phyloP scores from a whole-genome alignment of 2,888 invertebrate species.

The Tenodera sinensis region DNA sequence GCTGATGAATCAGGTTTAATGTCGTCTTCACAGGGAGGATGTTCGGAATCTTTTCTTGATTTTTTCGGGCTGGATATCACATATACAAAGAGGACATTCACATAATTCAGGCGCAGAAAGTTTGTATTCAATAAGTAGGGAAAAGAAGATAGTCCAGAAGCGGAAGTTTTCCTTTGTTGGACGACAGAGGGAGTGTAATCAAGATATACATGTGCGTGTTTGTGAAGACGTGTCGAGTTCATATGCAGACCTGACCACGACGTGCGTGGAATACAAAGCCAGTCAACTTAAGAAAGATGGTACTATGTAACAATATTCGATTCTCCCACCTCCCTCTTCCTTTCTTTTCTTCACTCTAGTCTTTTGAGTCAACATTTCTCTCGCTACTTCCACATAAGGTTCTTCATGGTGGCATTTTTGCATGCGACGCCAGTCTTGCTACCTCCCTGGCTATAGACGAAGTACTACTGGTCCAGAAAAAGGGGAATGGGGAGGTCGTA shows the following conservation, averaged over 20 bases:
- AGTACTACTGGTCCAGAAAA: background rate
- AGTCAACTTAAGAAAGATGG: background rate
- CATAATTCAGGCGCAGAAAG: background rate
- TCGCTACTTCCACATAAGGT: background rate
- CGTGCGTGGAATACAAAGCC: background rate
- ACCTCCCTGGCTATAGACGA: background rate
- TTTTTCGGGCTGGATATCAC: background rate
- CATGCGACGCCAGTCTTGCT: slow-evolving; percentile 1
- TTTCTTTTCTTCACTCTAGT: background rate
- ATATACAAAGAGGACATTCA: background rate
- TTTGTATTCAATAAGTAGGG: background rate
- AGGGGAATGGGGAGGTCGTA: background rate
- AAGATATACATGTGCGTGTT: background rate
- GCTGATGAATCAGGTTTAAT: no score
- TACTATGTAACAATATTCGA: background rate
- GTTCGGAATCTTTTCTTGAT: no score
- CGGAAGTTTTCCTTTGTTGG: background rate
- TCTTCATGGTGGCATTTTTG: background rate
- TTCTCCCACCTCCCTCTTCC: background rate
- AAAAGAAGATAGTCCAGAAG: background rate
- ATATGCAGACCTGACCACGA: background rate
- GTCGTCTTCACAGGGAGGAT: no score
- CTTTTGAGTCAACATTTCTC: slow-evolving; percentile 3
- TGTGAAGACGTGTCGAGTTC: background rate
- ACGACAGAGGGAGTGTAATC: background rate